Evolutionary conservation across 1,140 invertebrate genomes (phyloP).

Genomic region (Drosophila micromelanica): DNA sequence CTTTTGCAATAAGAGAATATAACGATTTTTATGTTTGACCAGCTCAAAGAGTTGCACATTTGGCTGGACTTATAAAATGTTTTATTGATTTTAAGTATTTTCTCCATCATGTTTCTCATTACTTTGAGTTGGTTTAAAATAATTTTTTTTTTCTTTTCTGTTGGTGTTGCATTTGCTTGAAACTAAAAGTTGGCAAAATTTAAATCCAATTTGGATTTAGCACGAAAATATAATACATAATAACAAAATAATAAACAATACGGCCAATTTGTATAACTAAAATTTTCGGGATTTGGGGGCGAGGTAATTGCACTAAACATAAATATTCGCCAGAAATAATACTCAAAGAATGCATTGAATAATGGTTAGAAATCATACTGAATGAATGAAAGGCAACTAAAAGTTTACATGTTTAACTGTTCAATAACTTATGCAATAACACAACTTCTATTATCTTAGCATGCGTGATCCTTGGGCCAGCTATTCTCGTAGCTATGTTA

Average conservation of each 20-base stretch:
- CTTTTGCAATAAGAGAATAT: neutral
- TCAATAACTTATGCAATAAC: constrained; percentile 62
- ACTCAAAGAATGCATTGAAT: constrained; percentile 66
- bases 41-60: constrained; percentile 3
- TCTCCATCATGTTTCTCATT: constrained; percentile 31
- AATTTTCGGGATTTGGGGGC: constrained; percentile 24
- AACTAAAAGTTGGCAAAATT: constrained; percentile 40
- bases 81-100: constrained; percentile 28
- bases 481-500: constrained; percentile 37
- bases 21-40: neutral
- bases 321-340: constrained; percentile 82
- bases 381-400: constrained; percentile 46
- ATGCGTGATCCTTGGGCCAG: constrained; percentile 22
- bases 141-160: constrained; percentile 25
- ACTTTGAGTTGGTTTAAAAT: constrained; percentile 58
- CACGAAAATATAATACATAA: constrained; percentile 63
- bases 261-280: constrained; percentile 63
- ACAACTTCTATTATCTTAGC: constrained; percentile 54
- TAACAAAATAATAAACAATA: constrained; percentile 56
- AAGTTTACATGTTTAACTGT: constrained; percentile 54
- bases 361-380: constrained; percentile 57
- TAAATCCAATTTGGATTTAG: constrained; percentile 29
- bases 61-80: constrained; percentile 5
- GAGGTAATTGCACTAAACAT: constrained; percentile 69
- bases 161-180: constrained; percentile 32